Base-by-base conservation (phyloP, 1,140 invertebrate genomes). In the Globodera rostochiensis region DNA sequence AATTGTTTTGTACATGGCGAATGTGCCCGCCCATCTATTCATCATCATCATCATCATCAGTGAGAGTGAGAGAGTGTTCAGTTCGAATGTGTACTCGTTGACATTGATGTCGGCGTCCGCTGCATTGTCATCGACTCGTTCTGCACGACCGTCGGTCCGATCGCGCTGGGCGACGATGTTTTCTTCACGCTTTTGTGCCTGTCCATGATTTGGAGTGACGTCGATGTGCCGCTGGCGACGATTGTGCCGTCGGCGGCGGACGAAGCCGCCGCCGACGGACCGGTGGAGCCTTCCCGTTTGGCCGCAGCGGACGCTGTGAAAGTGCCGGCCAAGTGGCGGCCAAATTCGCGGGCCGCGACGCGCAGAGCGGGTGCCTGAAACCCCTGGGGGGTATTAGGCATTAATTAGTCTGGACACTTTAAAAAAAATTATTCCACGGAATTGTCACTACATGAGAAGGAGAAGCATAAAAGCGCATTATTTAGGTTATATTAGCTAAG, bases 341-440 rank as follows among this genome's bases (percentile, higher is more conserved):
- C 76, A n/a, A 78, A 25, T 50, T 78, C 76, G 13, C 64, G 76
- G 21, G 76, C 76, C 45, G 76, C 64, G 4, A 49, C 19, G 4
- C 76, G 76, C 36, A 78, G 76, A 6, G 64, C 76, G 19, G 76
- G 64, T 15, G 76, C 64, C 76, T 78, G 49, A 46, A n/a, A 66
- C 21, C 6, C 5, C 46, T 45, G 25, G 9, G 21, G 7, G 25
- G 69, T 4, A 19, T 45, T 36, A 36, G 13, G 13, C 25, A 71
- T 71, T 71, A 36, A 6, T 36, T 9, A 36, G 69, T 7, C 9
- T 11, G 8, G 1, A 45, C 25, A 11, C 46, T 19, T 66, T 66
- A 3, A 2, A 2, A 0, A 2, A 66, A 6, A 8, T 21, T 45
- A 8, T 69, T 45, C 15, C 67, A 21, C 13, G 13, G 8, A 21